Evolutionary conservation across 2,888 invertebrate species (phyloP).

Genomic region (Drosophila quinaria): DNA sequence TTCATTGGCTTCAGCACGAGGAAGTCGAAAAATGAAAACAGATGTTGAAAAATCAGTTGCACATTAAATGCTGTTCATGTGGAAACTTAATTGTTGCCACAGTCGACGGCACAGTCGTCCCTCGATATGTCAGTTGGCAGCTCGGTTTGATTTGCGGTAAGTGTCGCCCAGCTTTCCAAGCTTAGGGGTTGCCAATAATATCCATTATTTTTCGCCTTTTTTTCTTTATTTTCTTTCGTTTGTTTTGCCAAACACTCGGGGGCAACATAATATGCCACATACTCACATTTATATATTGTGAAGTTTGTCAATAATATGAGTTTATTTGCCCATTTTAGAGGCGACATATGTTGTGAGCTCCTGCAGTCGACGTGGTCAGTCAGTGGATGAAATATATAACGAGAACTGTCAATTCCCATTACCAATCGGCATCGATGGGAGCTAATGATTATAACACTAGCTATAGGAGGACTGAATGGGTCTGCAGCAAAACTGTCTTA

Average conservation of each 20-base stretch:
- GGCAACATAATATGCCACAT: slow-evolving; percentile 24
- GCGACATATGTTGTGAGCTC: slow-evolving; percentile 55
- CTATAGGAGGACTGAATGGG: background rate
- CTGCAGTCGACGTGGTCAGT: slow-evolving; percentile 16
- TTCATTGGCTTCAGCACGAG: slow-evolving; percentile 64
- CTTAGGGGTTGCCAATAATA: slow-evolving; percentile 47
- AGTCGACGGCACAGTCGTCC: slow-evolving; percentile 35
- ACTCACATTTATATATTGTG: slow-evolving; percentile 7
- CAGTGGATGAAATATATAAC: slow-evolving; percentile 26
- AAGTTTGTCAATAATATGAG: slow-evolving; percentile 39
- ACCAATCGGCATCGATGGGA: slow-evolving; percentile 23
- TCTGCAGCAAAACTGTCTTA: background rate
- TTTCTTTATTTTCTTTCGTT: slow-evolving; percentile 20
- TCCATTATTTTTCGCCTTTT: slow-evolving; percentile 20
- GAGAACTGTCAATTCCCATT: slow-evolving; percentile 10
- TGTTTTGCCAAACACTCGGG: slow-evolving; percentile 32
- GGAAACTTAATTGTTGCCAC: slow-evolving; percentile 84
- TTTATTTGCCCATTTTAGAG: slow-evolving; percentile 51
- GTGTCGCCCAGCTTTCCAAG: slow-evolving; percentile 37
- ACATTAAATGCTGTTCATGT: slow-evolving; percentile 84
- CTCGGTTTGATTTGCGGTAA: slow-evolving; percentile 55
- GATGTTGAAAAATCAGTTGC: slow-evolving; percentile 84
- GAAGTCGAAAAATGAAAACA: slow-evolving; percentile 82
- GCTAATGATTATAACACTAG: slow-evolving; percentile 34
- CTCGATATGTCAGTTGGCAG: slow-evolving; percentile 66